Evolutionary conservation across 2,888 invertebrate genomes (phyloP).

Genomic region (Aquatica leii): DNA sequence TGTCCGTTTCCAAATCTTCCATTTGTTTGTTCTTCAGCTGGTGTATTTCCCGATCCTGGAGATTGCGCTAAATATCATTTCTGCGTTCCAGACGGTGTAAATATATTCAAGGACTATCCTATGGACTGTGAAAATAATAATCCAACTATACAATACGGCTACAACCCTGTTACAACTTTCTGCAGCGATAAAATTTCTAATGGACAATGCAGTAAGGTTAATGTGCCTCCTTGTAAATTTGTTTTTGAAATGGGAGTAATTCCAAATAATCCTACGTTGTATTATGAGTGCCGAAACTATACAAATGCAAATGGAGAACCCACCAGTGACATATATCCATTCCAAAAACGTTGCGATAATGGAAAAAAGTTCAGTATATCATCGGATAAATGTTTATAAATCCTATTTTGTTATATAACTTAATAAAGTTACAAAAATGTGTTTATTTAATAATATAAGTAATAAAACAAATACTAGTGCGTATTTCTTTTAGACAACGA

Average conservation of each 20-base stretch:
- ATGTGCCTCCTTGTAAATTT: slow-evolving; percentile 2
- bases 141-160: no score
- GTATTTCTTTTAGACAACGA: no score
- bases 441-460: no score
- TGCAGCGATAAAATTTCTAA: slow-evolving; percentile 11
- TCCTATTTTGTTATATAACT: no score
- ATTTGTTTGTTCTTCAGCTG: not conserved
- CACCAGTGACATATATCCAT: slow-evolving; percentile 4
- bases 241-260: slow-evolving; percentile 1
- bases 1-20: not conserved
- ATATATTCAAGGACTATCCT: not conserved
- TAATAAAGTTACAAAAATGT: no score
- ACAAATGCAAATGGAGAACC: not conserved
- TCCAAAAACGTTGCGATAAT: not conserved
- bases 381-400: no score
- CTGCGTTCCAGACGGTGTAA: not conserved
- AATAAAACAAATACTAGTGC: no score
- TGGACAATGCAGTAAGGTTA: not conserved
- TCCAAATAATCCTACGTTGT: slow-evolving; percentile 15
- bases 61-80: not conserved
- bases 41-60: slow-evolving; percentile 1
- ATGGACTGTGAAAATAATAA: no score
- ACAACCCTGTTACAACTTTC: slow-evolving; percentile 14
- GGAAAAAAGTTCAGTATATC: not conserved
- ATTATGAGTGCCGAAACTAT: slow-evolving; percentile 17